A percentile compares a stretch with the other conserved stretches of the same genome.
Evolutionary conservation across 2,888 invertebrate genomes (phyloP).

Genomic region (Cinara cedri): DNA sequence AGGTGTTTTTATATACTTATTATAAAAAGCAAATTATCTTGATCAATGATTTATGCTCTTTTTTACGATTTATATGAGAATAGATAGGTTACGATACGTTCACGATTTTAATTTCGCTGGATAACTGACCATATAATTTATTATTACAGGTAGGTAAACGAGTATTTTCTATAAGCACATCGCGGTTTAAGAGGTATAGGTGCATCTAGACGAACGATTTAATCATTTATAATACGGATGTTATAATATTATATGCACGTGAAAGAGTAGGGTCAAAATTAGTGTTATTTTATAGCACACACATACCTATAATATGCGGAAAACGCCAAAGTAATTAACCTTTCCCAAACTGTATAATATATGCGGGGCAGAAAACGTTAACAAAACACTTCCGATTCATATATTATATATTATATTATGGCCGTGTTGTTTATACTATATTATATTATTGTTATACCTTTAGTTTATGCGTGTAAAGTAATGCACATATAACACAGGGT

Average conservation of each 20-base stretch:
- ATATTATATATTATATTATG: no score
- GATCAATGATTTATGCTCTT: no score
- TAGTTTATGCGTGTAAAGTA: no score
- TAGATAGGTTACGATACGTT: no score
- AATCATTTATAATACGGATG: neutral
- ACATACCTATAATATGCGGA: neutral
- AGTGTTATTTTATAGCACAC: neutral
- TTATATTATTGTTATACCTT: no score
- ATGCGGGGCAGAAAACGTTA: neutral
- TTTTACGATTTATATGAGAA: no score
- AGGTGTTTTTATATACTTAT: no score
- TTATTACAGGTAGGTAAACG: neutral
- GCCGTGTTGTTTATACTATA: neutral
- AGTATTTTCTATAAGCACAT: neutral
- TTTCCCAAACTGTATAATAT: neutral
- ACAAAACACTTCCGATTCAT: neutral
- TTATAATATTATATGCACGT: neutral
- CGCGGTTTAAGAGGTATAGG: neutral
- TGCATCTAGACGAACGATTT: neutral
- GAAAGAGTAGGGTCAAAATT: neutral
- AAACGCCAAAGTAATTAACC: constrained; percentile 12
- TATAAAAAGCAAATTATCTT: no score
- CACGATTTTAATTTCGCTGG: no score
- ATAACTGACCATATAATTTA: no score
- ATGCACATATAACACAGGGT: no score